Evolutionary conservation across 2,888 invertebrate species (phyloP).

Genomic region (Argyresthia goedartella): DNA sequence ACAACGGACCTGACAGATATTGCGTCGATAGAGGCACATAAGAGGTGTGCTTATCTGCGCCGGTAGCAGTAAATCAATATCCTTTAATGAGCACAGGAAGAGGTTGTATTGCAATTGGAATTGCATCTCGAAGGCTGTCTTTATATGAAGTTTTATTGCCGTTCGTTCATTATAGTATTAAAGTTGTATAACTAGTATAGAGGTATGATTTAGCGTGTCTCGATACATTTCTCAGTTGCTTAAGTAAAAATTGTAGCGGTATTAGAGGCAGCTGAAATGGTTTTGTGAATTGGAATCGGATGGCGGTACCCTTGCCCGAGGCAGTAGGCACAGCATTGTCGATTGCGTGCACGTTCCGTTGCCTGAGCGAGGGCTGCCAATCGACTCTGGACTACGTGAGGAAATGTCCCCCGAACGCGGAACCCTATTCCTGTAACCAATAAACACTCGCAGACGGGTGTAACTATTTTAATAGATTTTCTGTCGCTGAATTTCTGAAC

Average conservation of each 20-base stretch:
- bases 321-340: slow-evolving; percentile 21
- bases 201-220: not conserved
- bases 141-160: not conserved
- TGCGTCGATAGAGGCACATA: too few species aligned
- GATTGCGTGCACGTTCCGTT: slow-evolving; percentile 45
- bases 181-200: not conserved
- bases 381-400: slow-evolving; percentile 33
- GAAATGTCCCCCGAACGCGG: slow-evolving; percentile 29
- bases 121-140: not conserved
- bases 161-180: not conserved
- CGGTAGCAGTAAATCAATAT: slow-evolving; percentile 1
- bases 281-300: slow-evolving; percentile 22
- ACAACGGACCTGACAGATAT: too few species aligned
- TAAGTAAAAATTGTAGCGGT: not conserved
- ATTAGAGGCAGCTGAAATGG: slow-evolving; percentile 16
- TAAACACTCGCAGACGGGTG: too few species aligned
- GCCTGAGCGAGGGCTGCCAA: slow-evolving; percentile 38
- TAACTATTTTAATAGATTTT: slow-evolving; percentile 7
- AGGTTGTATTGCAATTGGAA: not conserved
- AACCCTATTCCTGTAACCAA: slow-evolving; percentile 19
- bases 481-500: slow-evolving; percentile 9
- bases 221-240: not conserved
- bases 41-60: not conserved
- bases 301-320: not conserved
- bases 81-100: slow-evolving; percentile 1